Evolutionary conservation across 2,797 vertebrate species (phyloP).

Genomic region (Morus bassanus): DNA sequence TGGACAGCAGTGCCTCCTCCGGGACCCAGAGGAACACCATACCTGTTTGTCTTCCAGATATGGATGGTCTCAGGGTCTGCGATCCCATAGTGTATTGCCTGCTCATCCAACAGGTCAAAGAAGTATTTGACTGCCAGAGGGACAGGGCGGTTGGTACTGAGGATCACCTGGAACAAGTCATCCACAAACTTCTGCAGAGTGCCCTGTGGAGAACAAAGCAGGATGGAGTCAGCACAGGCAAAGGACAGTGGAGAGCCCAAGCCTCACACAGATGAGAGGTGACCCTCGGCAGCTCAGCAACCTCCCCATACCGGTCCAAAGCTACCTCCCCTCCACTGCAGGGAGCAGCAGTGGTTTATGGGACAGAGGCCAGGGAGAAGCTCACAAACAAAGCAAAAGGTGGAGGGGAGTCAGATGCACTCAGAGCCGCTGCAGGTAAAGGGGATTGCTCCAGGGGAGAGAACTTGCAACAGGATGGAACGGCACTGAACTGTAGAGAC

Average conservation of each 20-base stretch:
- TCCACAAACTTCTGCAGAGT: constrained; percentile 98
- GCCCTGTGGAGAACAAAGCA: constrained; percentile 75
- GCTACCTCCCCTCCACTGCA: background rate
- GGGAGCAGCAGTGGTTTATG: background rate
- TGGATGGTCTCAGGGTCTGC: constrained; percentile 93
- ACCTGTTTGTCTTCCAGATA: constrained; percentile 99
- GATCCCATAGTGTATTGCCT: constrained; percentile 88
- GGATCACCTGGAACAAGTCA: constrained; percentile 94
- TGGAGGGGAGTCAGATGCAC: background rate
- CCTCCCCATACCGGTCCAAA: background rate
- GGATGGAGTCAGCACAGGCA: background rate
- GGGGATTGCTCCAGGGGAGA: background rate
- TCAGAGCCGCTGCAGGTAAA: background rate
- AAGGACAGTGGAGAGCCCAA: background rate
- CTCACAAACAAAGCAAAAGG: background rate
- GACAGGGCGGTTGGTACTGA: constrained; percentile 92
- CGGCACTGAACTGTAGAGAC: background rate
- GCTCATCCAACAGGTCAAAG: constrained; percentile 95
- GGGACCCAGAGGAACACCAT: background rate
- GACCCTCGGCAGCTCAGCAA: background rate
- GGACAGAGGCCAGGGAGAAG: background rate
- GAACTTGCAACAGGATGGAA: no score
- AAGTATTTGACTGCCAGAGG: constrained; percentile 97
- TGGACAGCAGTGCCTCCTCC: background rate
- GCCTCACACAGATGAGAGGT: background rate